Base-by-base conservation (phyloP, 2,113 vertebrate genomes). In the Noctilio leporinus region DNA sequence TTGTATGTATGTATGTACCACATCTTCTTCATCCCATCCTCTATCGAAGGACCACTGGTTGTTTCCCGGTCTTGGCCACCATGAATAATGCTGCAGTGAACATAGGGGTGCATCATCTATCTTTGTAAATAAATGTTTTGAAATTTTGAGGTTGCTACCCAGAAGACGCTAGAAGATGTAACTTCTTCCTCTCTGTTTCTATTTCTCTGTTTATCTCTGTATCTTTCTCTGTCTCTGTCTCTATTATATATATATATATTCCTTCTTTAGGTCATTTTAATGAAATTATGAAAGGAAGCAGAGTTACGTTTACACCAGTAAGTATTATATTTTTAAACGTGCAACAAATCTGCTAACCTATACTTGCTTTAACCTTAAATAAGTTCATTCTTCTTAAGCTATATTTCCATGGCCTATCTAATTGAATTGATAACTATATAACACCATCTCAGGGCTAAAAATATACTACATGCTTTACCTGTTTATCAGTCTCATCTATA, bases 371-470 rank as follows among this genome's bases (percentile, higher is more conserved):
- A 77, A 84, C 90, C 24, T 83, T 67, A 51, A 65, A 93, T 30
- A 92, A 93, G 26, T 51, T 14, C 35, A 20, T 10, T 72, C 38
- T 86, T 76, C 40, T 91, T 95, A 80, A 38, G 28, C 49, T 70
- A 8, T n/a, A 62, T 96, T 96, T 96, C 73, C 40, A 2, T 95
- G 80, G 72, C 3, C 57, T 65, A 96, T 92, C 43, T 93, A 82
- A 91, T 43, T 86, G 82, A 94, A 91, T 87, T 75, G 83, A 86
- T 51, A 90, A 82, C 12, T 81, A 5, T 40, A 26, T 87, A 78
- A 85, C n/a, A 24, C 40, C 35, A 49, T 55, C 30, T 93, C 35
- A 35, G 64, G 6, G 53, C 72, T 92, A 64, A 92, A 94, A 86
- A 95, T 84, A 72, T 14, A 35, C 57, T 65, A 16, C 12, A 5